Conservation (phyloP, 2,797 vertebrate species). For the Megaceryle alcyon region DNA sequence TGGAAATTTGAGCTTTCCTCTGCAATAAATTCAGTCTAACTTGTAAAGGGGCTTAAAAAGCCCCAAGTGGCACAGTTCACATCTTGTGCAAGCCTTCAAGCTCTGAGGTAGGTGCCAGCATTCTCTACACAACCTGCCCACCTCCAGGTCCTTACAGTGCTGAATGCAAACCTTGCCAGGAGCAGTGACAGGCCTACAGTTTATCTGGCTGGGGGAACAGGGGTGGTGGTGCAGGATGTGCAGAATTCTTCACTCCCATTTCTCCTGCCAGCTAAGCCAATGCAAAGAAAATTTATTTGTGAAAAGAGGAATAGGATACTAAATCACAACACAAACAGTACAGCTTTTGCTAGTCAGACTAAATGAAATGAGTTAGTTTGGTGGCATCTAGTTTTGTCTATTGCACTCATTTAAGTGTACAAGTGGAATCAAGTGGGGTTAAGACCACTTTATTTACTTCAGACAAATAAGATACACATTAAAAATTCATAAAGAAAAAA, state of each 20-base stretch:
- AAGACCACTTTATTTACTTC: conserved; percentile 62
- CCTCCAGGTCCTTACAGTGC: not conserved
- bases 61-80: not conserved
- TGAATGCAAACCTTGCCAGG: not conserved
- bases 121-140: not conserved
- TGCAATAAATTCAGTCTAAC: not conserved
- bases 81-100: not conserved
- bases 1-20: not conserved
- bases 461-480: conserved; percentile 8
- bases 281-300: not conserved
- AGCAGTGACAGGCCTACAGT: not conserved
- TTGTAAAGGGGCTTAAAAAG: not conserved
- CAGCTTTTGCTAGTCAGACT: not conserved
- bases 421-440: not conserved
- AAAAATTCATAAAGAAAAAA: conserved; percentile 30
- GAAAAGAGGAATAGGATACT: not conserved
- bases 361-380: not conserved
- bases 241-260: not conserved
- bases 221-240: not conserved
- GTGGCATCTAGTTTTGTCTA: not conserved
- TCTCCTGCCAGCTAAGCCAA: not conserved
- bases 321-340: not conserved
- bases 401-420: not conserved
- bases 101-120: fast-evolving
- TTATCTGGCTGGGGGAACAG: not conserved